phyloP scores from a whole-genome alignment of 2,797 vertebrate genomes.

The Eulemur coronatus region DNA sequence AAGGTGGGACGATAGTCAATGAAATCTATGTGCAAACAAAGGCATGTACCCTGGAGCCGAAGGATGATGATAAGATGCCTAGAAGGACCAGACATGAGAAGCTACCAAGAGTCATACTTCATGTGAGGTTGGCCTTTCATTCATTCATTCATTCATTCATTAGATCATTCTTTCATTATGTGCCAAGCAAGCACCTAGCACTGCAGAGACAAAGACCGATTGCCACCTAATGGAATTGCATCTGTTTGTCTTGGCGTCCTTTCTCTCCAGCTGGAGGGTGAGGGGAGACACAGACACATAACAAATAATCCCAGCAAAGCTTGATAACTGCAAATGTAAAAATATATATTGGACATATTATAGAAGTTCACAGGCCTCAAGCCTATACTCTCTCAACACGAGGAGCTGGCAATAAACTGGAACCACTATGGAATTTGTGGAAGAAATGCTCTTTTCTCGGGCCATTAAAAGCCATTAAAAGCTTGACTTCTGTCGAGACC shows the following conservation, averaged over 20 bases:
- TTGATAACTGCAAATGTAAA: not conserved
- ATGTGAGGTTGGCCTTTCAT: not conserved
- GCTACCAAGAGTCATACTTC: not conserved
- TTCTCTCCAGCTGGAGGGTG: not conserved
- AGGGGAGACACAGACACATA: not conserved
- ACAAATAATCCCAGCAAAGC: not conserved
- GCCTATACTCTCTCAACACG: not conserved
- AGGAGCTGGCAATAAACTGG: not conserved
- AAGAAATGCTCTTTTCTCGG: not conserved
- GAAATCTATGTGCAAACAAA: not conserved
- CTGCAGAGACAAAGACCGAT: not conserved
- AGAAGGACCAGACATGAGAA: not conserved
- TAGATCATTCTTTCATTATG: not conserved
- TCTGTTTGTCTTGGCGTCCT: not conserved
- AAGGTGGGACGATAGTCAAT: not conserved
- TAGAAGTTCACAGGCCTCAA: not conserved
- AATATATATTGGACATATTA: not conserved
- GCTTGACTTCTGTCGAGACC: not conserved
- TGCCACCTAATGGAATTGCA: not conserved
- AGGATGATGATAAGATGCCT: not conserved
- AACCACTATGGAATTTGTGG: not conserved
- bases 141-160: not conserved
- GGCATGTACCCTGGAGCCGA: not conserved
- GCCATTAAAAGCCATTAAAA: not conserved
- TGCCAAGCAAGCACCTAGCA: not conserved